Percentiles rank a stretch among this genome's conserved stretches.
These are phyloP conservation scores for Lepetodrilus schrolli DNA, from an alignment of 2,888 invertebrate species.

Conservation along the genomic window DNA sequence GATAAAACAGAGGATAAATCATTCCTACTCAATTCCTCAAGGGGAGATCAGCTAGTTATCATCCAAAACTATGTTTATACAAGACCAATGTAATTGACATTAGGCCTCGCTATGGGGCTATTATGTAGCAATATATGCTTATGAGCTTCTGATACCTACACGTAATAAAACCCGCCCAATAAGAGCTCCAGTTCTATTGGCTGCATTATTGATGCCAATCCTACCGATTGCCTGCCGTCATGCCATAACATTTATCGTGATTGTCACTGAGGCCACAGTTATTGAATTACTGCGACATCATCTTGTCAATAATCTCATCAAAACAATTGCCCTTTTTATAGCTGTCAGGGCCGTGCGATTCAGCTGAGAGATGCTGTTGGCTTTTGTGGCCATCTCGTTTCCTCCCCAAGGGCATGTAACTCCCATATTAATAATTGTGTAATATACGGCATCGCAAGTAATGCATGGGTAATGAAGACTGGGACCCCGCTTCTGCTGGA, in stretches of 20 bases:
- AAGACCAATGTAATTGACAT: slow-evolving; percentile 19
- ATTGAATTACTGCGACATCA: slow-evolving; percentile 28
- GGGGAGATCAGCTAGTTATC: not conserved
- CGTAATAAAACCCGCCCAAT: not conserved
- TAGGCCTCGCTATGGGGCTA: not conserved
- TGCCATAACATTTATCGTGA: slow-evolving; percentile 20
- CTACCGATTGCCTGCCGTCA: not conserved
- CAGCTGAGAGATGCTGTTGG: not conserved
- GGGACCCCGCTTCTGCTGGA: not conserved
- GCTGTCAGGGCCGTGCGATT: not conserved
- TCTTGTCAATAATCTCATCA: slow-evolving; percentile 26
- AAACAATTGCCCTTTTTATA: slow-evolving; percentile 30
- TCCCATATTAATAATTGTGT: slow-evolving; percentile 23
- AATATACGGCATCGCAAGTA: slow-evolving; percentile 23
- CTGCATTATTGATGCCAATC: slow-evolving; percentile 17
- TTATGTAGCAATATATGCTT: slow-evolving; percentile 8
- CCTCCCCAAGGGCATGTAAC: slow-evolving; percentile 13
- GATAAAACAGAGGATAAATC: not conserved
- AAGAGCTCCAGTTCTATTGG: not conserved
- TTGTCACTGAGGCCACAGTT: slow-evolving; percentile 24
- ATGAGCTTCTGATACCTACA: slow-evolving; percentile 7
- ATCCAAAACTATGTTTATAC: slow-evolving; percentile 24
- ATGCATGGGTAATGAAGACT: slow-evolving; percentile 15
- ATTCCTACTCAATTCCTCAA: slow-evolving; percentile 8
- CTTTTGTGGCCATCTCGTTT: not conserved